These are phyloP conservation scores for Furnarius figulus DNA, from an alignment of 2,113 vertebrate species.

Conservation along the genomic window DNA sequence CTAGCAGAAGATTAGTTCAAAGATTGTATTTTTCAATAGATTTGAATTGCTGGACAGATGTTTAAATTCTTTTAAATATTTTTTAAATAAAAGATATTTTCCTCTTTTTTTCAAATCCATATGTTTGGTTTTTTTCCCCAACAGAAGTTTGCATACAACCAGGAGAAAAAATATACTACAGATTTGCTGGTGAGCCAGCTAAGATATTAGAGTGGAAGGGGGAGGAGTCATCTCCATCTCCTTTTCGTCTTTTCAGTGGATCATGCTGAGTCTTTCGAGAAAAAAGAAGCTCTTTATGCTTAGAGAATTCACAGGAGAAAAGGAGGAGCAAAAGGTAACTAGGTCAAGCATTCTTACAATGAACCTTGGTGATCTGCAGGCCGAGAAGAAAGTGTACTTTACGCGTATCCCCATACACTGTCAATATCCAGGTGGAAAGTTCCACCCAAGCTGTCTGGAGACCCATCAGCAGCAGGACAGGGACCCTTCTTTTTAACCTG, in stretches of 20 bases:
- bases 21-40: background rate
- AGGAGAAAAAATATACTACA: background rate
- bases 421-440: background rate
- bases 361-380: background rate
- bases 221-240: background rate
- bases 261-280: conserved; percentile 27
- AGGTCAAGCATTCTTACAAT: conserved; percentile 2
- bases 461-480: background rate
- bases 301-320: conserved; percentile 34
- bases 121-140: background rate
- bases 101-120: background rate
- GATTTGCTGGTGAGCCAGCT: conserved; percentile 7
- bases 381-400: background rate
- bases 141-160: background rate
- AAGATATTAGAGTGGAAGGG: background rate
- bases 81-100: background rate
- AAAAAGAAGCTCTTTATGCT: conserved; percentile 24
- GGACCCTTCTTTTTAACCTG: conserved; percentile 45
- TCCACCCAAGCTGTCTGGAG: conserved; percentile 19
- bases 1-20: background rate
- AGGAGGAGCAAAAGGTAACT: conserved; percentile 12
- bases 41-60: background rate
- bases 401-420: background rate
- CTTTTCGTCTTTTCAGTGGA: background rate
- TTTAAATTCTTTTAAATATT: background rate